Evolutionary conservation across 1,140 invertebrate species (phyloP).

Genomic region (Oryzaephilus surinamensis): DNA sequence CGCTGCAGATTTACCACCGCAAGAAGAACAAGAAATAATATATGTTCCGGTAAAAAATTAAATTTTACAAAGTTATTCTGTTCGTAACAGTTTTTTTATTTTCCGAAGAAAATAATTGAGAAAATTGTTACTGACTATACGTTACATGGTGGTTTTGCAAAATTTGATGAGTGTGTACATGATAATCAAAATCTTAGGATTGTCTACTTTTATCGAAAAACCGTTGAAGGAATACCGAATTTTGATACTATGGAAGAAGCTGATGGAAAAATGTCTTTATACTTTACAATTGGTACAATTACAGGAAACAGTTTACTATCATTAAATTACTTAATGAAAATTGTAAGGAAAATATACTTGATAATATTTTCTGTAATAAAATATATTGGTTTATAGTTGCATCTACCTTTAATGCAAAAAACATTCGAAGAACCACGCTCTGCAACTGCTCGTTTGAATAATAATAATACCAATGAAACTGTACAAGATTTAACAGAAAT

Average conservation of each 20-base stretch:
- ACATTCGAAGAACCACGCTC: too few relatives aligned
- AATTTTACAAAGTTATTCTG: not conserved
- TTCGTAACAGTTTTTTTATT: conserved; percentile 1
- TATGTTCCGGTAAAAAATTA: conserved; percentile 40
- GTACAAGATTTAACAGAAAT: conserved; percentile 18
- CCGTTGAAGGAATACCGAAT: conserved; percentile 45
- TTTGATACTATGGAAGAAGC: conserved; percentile 42
- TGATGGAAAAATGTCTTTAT: conserved; percentile 47
- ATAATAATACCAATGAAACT: not conserved
- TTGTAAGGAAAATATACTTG: too few relatives aligned
- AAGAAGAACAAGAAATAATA: conserved; percentile 41
- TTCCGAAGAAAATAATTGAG: conserved; percentile 53
- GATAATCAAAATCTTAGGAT: conserved; percentile 43
- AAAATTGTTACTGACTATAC: conserved; percentile 52
- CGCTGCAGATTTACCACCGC: conserved; percentile 39
- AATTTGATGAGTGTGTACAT: conserved; percentile 38
- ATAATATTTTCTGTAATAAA: too few relatives aligned
- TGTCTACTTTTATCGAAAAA: conserved; percentile 55
- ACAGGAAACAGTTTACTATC: too few relatives aligned
- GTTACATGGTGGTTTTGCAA: conserved; percentile 53
- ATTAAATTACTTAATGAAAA: too few relatives aligned
- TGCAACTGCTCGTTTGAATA: too few relatives aligned
- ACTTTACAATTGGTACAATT: conserved; percentile 53
- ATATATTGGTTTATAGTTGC: not conserved
- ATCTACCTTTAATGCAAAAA: too few relatives aligned